Evolutionary conservation across 2,113 vertebrate species (phyloP), one percentile per base, ranked within the genome.

Genomic region (Xerus inauris): DNA sequence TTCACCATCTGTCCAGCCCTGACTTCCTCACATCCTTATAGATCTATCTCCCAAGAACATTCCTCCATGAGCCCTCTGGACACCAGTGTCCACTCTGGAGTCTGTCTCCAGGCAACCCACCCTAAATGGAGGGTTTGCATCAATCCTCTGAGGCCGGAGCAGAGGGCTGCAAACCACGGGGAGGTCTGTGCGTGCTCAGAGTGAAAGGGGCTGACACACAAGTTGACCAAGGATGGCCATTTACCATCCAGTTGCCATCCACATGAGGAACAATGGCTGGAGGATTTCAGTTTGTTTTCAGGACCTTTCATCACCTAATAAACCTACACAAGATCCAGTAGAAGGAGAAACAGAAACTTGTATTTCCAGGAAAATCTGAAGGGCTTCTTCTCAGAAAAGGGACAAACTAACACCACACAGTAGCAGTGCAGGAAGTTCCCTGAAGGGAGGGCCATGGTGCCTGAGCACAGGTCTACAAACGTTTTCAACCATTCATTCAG

Each of bases 301-400:
- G 64, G 42, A 16, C 62, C 8, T 94, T 96, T 32, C 71, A 45
- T 87, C 83, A 76, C 3, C 87, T 87, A 87, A 69, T 75, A 73
- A 73, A 67, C 28, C 62, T 62, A 42, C 7, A 75, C 24, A 51
- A 14, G 64, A 72, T 42, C 40, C 64, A 49, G 4, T 40, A 77
- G 57, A n/a, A 72, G 64, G 64, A 19, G 90, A 86, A 87, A 75
- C 47, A 35, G 83, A 83, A 97, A 76, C 69, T 26, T 45, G 24
- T 54, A 72, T 51, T 75, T 96, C 76, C 22, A 92, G 19, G 64
- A 64, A 40, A 49, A 91, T 38, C 9, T 80, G 85, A 75, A 75
- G 26, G 16, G 81, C 79, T 54, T 54, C 80, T 47, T 71, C 85
- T 94, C 67, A 73, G 77, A 65, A 94, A 83, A 90, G 17, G 30